Percentiles rank a stretch among this genome's conserved stretches.
phyloP scores from a whole-genome alignment of 1,140 invertebrate species.

The Octopus sinensis region DNA sequence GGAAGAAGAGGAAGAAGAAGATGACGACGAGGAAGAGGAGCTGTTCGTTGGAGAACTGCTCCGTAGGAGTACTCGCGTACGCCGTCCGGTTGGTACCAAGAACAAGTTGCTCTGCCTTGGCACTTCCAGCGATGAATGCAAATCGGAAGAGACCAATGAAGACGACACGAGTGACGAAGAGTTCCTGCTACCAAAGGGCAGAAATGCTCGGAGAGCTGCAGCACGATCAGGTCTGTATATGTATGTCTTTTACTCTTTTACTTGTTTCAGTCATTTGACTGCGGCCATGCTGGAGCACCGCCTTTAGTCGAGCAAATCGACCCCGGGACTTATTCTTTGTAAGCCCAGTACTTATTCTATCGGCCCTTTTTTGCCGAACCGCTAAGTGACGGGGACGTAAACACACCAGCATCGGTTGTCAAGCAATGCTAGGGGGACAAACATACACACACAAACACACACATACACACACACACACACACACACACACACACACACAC shows the following conservation, averaged over 20 bases:
- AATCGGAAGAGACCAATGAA: background rate
- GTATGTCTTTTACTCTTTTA: background rate
- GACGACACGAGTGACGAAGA: constrained; percentile 32
- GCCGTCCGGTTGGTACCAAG: background rate
- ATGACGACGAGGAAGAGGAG: background rate
- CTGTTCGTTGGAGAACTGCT: background rate
- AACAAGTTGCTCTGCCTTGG: background rate
- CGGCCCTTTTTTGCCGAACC: too few relatives aligned
- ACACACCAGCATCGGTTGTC: too few relatives aligned
- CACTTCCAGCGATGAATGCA: background rate
- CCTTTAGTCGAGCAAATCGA: too few relatives aligned
- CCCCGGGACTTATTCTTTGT: too few relatives aligned
- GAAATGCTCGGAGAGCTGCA: constrained; percentile 41
- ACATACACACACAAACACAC: too few relatives aligned
- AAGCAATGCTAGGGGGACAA: too few relatives aligned
- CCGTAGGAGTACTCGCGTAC: background rate
- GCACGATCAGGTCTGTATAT: constrained; percentile 36
- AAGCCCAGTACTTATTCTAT: too few relatives aligned
- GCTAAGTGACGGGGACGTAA: too few relatives aligned
- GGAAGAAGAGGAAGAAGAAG: background rate
- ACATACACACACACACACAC: too few relatives aligned
- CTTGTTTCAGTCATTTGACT: too few relatives aligned
- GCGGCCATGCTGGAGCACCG: too few relatives aligned
- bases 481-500: too few relatives aligned
- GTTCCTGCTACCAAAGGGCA: constrained; percentile 36